Percentiles rank a stretch among this genome's conserved stretches.
Evolutionary conservation across 2,888 invertebrate species (phyloP).

Genomic region (Epistrophella euchroma): DNA sequence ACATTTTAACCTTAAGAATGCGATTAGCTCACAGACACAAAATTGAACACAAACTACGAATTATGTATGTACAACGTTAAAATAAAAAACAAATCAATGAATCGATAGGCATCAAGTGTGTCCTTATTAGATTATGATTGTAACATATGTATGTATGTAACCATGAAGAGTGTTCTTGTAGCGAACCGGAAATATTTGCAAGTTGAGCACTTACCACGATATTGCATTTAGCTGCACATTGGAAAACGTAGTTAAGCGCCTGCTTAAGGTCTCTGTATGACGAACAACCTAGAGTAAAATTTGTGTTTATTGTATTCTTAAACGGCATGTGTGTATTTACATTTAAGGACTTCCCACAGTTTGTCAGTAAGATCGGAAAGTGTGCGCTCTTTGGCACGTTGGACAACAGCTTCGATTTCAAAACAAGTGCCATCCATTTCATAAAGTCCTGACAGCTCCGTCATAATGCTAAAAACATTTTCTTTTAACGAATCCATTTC

Average conservation of each 20-base stretch:
- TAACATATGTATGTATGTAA: constrained; percentile 15
- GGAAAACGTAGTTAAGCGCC: constrained; percentile 81
- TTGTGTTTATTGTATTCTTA: not conserved
- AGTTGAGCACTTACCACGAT: constrained; percentile 80
- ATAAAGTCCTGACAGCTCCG: constrained; percentile 79
- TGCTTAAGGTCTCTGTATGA: constrained; percentile 82
- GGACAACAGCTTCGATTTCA: constrained; percentile 82
- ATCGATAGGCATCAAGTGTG: constrained; percentile 37
- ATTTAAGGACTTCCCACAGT: constrained; percentile 82
- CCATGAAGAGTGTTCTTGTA: constrained; percentile 25
- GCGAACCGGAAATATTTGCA: constrained; percentile 47
- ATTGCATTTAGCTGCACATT: constrained; percentile 82
- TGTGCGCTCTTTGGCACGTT: constrained; percentile 79
- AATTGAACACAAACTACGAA: constrained; percentile 23
- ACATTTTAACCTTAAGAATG: constrained; percentile 17
- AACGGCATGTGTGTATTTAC: constrained; percentile 75
- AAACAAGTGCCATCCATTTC: constrained; percentile 78
- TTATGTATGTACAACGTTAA: not conserved
- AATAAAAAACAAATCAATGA: constrained; percentile 31
- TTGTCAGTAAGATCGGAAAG: constrained; percentile 82
- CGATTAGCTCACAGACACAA: constrained; percentile 22
- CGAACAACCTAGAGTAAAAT: constrained; percentile 79
- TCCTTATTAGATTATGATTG: constrained; percentile 66
- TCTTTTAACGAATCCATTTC: constrained; percentile 79
- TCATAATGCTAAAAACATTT: constrained; percentile 80